A percentile compares a stretch with the other conserved stretches of the same genome.
phyloP scores from a whole-genome alignment of 2,888 invertebrate species.

The Diploptera punctata region DNA sequence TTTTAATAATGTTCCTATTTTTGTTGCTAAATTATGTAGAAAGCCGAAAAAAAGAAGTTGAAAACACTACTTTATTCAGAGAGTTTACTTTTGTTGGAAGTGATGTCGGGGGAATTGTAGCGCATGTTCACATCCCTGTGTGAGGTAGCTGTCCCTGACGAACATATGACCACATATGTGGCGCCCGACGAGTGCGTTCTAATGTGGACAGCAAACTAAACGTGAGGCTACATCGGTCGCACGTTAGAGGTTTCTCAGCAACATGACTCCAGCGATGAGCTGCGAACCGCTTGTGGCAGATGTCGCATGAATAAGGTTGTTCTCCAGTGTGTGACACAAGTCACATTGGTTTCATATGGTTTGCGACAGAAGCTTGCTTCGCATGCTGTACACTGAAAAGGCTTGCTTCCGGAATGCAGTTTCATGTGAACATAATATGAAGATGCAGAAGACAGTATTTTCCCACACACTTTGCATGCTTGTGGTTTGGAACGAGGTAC shows the following conservation, averaged over 20 bases:
- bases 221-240: conserved; percentile 76
- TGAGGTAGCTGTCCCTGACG: conserved; percentile 78
- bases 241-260: conserved; percentile 74
- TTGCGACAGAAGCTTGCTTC: conserved; percentile 82
- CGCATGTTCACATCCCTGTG: too few species aligned
- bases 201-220: conserved; percentile 77
- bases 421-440: conserved; percentile 86
- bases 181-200: conserved; percentile 74
- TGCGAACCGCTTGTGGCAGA: conserved; percentile 80
- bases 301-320: conserved; percentile 78
- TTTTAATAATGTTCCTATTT: too few species aligned
- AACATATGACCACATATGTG: conserved; percentile 76
- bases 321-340: conserved; percentile 79
- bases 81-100: not conserved
- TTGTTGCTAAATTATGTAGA: too few species aligned
- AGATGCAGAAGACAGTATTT: conserved; percentile 76
- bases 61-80: too few species aligned
- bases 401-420: conserved; percentile 80
- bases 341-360: conserved; percentile 78
- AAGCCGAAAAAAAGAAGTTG: too few species aligned
- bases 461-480: conserved; percentile 79
- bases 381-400: conserved; percentile 79
- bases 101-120: conserved; percentile 10
- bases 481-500: conserved; percentile 63
- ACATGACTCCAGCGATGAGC: too few species aligned